Conservation (phyloP, 1,140 invertebrate genomes). For the Proctacanthus coquilletti region DNA sequence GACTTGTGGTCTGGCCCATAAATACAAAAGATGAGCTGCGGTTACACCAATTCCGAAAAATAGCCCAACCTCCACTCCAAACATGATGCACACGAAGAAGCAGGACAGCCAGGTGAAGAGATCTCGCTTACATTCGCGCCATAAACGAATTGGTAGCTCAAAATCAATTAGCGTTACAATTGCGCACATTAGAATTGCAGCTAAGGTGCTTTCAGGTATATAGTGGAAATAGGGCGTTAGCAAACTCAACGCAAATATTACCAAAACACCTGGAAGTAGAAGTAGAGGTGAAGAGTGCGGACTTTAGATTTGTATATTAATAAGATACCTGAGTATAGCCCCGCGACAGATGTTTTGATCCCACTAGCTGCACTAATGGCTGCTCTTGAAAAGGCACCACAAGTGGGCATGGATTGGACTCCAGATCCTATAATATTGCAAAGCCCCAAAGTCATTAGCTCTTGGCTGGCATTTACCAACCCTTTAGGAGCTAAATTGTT, state of each 20-base stretch:
- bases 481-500: constrained; percentile 19
- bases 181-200: constrained; percentile 51
- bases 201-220: constrained; percentile 62
- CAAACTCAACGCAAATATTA: constrained; percentile 46
- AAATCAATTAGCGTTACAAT: constrained; percentile 39
- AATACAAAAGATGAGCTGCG: constrained; percentile 64
- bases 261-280: constrained; percentile 29
- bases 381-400: constrained; percentile 61
- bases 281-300: neutral
- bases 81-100: constrained; percentile 57
- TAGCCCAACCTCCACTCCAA: constrained; percentile 80
- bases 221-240: constrained; percentile 73
- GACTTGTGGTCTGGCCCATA: constrained; percentile 61
- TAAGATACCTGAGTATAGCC: constrained; percentile 48
- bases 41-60: constrained; percentile 72
- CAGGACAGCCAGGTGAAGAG: constrained; percentile 55
- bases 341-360: constrained; percentile 55
- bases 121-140: constrained; percentile 53
- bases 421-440: constrained; percentile 62
- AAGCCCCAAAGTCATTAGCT: constrained; percentile 53
- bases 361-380: constrained; percentile 61
- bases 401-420: constrained; percentile 59
- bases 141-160: constrained; percentile 49
- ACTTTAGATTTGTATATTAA: constrained; percentile 3
- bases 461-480: constrained; percentile 50